A percentile compares a stretch with the other conserved stretches of the same genome.
phyloP scores from a whole-genome alignment of 2,888 invertebrate genomes.

The Bedellia somnulentella region DNA sequence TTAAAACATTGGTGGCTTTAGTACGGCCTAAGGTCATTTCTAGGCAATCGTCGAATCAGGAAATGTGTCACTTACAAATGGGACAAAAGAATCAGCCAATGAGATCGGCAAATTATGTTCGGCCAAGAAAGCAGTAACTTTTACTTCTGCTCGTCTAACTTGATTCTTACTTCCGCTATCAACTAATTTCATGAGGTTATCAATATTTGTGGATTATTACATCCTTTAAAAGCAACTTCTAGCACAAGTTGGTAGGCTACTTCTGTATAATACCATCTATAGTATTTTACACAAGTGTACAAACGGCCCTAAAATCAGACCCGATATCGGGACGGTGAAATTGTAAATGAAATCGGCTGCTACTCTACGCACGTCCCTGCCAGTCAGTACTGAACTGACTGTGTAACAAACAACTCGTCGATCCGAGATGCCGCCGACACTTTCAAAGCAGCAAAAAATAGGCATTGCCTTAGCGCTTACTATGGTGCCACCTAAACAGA shows the following conservation, averaged over 20 bases:
- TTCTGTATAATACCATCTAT: too few species aligned
- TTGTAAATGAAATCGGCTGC: too few species aligned
- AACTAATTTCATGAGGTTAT: constrained; percentile 5
- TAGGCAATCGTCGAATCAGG: constrained; percentile 1
- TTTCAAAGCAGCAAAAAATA: not conserved
- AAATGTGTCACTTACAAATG: constrained; percentile 1
- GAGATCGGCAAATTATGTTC: constrained; percentile 4
- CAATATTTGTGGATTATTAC: constrained; percentile 3
- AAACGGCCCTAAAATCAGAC: too few species aligned
- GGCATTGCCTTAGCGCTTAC: not conserved
- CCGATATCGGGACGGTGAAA: too few species aligned
- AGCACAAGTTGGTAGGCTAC: too few species aligned
- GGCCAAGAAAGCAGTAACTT: constrained; percentile 2
- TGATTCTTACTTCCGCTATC: constrained; percentile 4
- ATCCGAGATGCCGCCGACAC: too few species aligned
- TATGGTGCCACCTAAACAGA: not conserved
- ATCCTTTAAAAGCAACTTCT: too few species aligned
- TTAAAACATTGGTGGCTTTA: not conserved
- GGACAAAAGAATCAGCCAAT: constrained; percentile 1
- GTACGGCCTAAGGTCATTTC: not conserved
- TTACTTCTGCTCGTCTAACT: constrained; percentile 3
- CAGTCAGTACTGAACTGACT: too few species aligned
- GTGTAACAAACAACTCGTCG: too few species aligned
- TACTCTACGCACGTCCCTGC: too few species aligned
- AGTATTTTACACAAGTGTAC: too few species aligned